Conservation (phyloP, 2,797 vertebrate species). For the Ctenopoma multispine region DNA sequence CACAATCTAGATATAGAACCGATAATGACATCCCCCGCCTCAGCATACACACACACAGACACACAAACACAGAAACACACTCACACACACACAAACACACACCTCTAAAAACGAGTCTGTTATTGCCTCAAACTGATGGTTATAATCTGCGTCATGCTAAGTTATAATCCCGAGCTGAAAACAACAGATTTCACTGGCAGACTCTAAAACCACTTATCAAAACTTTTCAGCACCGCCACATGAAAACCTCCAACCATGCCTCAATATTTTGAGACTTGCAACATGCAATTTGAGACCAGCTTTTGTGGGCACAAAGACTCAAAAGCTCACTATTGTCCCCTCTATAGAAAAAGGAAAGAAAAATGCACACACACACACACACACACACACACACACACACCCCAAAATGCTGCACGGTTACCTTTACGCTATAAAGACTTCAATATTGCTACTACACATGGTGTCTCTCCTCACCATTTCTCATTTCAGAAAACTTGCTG, state of each 20-base stretch:
- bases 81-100: conserved; percentile 31
- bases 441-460: conserved; percentile 46
- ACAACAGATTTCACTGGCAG: conserved; percentile 70
- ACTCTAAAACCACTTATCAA: conserved; percentile 73
- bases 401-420: conserved; percentile 38
- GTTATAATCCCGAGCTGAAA: conserved; percentile 60
- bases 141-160: conserved; percentile 56
- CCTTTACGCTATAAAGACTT: conserved; percentile 47
- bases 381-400: neutral
- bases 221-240: conserved; percentile 67
- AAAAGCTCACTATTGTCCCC: conserved; percentile 58
- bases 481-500: conserved; percentile 80
- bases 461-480: conserved; percentile 58
- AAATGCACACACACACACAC: conserved; percentile 9
- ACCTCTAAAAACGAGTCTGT: conserved; percentile 45
- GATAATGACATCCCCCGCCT: conserved; percentile 64
- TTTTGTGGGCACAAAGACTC: conserved; percentile 59
- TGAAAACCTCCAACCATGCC: conserved; percentile 73
- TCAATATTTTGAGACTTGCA: conserved; percentile 75
- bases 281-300: conserved; percentile 74
- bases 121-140: conserved; percentile 39
- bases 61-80: conserved; percentile 37
- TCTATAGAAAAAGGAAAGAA: conserved; percentile 3
- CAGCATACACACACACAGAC: conserved; percentile 17
- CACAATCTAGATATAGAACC: conserved; percentile 61